Conservation (phyloP, 53 echinoderm and acorn worm species). For the Paracentrotus lividus region DNA sequence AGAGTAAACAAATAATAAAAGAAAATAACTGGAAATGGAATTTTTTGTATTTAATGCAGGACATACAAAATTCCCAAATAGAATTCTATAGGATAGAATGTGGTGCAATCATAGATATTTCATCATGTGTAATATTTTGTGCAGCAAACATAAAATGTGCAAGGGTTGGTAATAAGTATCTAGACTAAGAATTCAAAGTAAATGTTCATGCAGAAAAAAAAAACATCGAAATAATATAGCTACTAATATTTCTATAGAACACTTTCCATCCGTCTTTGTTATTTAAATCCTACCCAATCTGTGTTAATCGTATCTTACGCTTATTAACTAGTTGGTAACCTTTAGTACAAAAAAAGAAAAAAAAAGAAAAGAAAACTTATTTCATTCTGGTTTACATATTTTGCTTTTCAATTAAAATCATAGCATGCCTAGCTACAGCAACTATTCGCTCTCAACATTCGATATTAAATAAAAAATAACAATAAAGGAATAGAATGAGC, state of each 20-base stretch:
- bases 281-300: neutral
- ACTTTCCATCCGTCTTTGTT: neutral
- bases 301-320: neutral
- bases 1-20: neutral
- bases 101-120: neutral
- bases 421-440: neutral
- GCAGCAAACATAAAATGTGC: neutral
- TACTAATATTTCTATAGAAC: neutral
- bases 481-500: neutral
- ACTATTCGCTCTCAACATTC: neutral
- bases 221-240: neutral
- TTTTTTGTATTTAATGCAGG: too few relatives aligned
- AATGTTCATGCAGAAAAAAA: constrained; percentile 21
- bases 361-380: neutral
- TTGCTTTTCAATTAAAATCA: neutral
- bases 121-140: neutral
- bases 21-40: neutral
- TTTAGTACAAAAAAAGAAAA: too few relatives aligned
- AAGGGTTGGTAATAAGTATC: neutral
- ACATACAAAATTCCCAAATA: too few relatives aligned
- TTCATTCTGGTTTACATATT: neutral
- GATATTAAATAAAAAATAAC: neutral
- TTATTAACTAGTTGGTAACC: neutral
- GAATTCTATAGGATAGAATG: too few relatives aligned
- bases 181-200: constrained; percentile 14